Evolutionary conservation across 2,113 vertebrate genomes (phyloP), one percentile per base, ranked within the genome.

Genomic region (Gasterosteus aculeatus): DNA sequence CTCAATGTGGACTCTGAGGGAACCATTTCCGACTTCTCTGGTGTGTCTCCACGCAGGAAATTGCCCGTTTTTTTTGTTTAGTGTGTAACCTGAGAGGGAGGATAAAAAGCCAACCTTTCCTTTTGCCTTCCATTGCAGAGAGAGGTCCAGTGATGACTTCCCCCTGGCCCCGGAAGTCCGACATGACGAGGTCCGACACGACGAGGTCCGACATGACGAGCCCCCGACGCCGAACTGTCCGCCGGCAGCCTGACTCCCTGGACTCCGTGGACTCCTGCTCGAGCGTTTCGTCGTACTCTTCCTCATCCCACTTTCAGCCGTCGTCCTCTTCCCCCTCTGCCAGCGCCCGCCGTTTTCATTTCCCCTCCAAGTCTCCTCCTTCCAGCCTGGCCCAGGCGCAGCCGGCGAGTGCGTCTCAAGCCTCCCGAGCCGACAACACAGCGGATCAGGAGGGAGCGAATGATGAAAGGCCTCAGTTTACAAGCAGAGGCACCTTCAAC

Each of bases 401-500:
- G 29, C 31, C 47, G 1, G 91, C 91, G 76, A 95, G 92, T 66
- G 87, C 62, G 1, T 46, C 81, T 9, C 81, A 70, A 6, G 16
- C 74, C 7, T 59, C 41, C 3, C 73, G 72, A 47, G 66, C 57
- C 0, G 73, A 89, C 59, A 84, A 65, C 73, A 49, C 72, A 3
- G 82, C 63, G 9, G 95, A 97, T 69, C 94, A 69, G 59, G 92
- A 93, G 7, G 78, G 86, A 18, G 1, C 19, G 0, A 74, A 29
- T 0, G 94, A 97, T 6, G 96, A 97, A 67, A 92, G 89, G 62
- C 93, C 96, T 7, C 96, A 95, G 81, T 98, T 96, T 88, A 96
- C 95, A 77, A 99, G 96, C 56, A 93, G 96, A 0, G 97, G 97
- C 83, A 99, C 97, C 0, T 99, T 96, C 90, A 98, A 96, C 80